Conservation (phyloP, 2,113 vertebrate species). For the Menura novaehollandiae region DNA sequence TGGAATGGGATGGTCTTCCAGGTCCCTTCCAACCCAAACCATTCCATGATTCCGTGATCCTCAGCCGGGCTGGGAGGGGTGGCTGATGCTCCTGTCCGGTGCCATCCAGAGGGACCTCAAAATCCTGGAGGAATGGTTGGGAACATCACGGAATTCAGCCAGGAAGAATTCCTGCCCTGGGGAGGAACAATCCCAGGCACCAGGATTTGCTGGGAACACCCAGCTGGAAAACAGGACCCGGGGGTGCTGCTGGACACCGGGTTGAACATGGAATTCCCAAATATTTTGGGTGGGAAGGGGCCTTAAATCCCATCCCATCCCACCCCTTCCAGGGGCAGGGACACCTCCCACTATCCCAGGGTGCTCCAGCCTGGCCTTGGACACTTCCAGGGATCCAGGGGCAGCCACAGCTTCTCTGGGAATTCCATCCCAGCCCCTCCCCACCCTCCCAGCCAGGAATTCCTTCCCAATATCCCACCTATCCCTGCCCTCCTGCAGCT, state of each 20-base stretch:
- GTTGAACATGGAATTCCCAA: neutral
- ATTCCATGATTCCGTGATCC: accelerated
- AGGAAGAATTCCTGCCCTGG: neutral
- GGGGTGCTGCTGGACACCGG: neutral
- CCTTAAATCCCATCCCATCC: too few species aligned
- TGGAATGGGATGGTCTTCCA: neutral
- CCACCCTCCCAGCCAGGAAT: too few species aligned
- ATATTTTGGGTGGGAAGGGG: too few species aligned
- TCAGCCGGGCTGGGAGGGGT: neutral
- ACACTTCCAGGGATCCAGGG: too few species aligned
- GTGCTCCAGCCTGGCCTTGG: too few species aligned
- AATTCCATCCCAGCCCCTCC: too few species aligned
- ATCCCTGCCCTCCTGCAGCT: too few species aligned
- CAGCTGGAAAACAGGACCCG: neutral
- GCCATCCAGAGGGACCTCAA: neutral
- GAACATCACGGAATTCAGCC: neutral
- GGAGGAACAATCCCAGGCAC: neutral
- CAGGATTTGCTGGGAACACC: neutral
- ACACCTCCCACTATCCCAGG: too few species aligned
- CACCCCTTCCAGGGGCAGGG: too few species aligned
- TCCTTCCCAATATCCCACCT: too few species aligned
- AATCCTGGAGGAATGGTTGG: neutral
- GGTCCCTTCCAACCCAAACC: neutral
- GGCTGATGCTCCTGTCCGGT: too few species aligned
- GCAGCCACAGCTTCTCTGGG: too few species aligned